Evolutionary conservation across 2,888 invertebrate genomes (phyloP), one percentile per base, ranked within the genome.

Genomic region (Aelia acuminata): DNA sequence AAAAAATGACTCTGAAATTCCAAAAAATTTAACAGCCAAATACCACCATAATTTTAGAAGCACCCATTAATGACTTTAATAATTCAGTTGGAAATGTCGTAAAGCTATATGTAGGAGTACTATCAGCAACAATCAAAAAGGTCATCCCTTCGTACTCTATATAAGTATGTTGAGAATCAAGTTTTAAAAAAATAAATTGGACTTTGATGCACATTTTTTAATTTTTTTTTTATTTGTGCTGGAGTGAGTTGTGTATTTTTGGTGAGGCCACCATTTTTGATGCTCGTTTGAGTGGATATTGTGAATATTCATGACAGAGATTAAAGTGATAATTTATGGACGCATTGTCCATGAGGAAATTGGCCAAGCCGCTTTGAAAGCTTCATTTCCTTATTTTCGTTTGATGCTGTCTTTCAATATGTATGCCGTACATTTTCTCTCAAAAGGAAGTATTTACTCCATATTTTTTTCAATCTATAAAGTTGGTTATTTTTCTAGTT

Each of bases 361-460:
- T 70, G 63, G 63, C 63, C 63, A 70, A 70, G 63, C 35, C 35
- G 63, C 63, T 70, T 70, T 70, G 18, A 35, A 70, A 70, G 63
- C 31, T 35, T 35, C 63, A 70, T 70, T 70, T 70, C 63, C 63
- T 70, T 31, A 70, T 70, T 35, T 70, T 70, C 63, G 18, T 70
- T 70, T 70, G 31, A 70, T 70, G 31, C 63, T 35, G 31, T 70
- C 63, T 70, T 70, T 70, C 35, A 35, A 70, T 70, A 70, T 35
- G 22, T 35, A 57, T 18, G 35, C 31, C 18, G 35, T 70, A 70
- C 31, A 70, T 70, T 35, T 31, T 70, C 63, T 8, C 31, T 35
- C 18, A 70, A 11, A 8, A 18, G 35, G 5, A 13, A 35, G 31
- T 35, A 20, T 35, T 70, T 35, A 26, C 26, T 26, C 57, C 22